Evolutionary conservation across 2,113 vertebrate species (phyloP).

Genomic region (Cochlearius cochlearius): DNA sequence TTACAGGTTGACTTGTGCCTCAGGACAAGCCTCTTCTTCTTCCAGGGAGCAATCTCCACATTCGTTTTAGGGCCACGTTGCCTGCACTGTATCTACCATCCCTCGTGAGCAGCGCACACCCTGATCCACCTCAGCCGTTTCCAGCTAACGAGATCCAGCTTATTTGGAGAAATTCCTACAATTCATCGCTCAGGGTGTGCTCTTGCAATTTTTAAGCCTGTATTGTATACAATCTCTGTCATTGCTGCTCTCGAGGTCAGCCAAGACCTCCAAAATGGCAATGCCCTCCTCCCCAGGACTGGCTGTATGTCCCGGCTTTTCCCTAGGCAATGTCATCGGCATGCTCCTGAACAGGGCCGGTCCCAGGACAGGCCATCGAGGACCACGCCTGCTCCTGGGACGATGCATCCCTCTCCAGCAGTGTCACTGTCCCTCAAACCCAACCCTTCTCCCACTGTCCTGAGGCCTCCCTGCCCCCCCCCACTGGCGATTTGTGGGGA

Average conservation of each 20-base stretch:
- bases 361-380: accelerated
- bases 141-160: not conserved
- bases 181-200: not conserved
- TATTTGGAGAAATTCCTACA: not conserved
- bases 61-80: not conserved
- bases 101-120: not conserved
- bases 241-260: not conserved
- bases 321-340: not conserved
- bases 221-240: not conserved
- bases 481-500: not conserved
- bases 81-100: not conserved
- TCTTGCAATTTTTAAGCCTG: not conserved
- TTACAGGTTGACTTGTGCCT: not conserved
- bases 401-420: not conserved
- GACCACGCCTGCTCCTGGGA: not conserved
- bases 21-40: not conserved
- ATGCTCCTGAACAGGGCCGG: not conserved
- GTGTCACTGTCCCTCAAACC: not conserved
- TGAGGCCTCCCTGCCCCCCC: not conserved
- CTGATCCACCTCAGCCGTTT: not conserved
- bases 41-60: not conserved
- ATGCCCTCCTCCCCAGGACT: not conserved
- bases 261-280: not conserved
- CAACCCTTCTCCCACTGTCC: not conserved
- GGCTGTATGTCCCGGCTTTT: not conserved